Base-by-base conservation (phyloP, 2,888 invertebrate genomes). In the Drepanosiphum platanoidis region DNA sequence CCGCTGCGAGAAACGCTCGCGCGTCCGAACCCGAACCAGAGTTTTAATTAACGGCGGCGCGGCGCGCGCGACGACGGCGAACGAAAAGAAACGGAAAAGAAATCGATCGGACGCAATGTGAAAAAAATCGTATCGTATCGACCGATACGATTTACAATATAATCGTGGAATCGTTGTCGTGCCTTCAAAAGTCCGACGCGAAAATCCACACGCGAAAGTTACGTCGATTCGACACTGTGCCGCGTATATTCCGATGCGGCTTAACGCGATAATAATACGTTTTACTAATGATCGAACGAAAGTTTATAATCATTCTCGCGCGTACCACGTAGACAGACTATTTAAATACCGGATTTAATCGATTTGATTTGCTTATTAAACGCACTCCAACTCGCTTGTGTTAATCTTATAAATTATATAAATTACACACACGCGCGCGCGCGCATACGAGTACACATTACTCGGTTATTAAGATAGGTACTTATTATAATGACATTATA, bases 31-130 rank as follows among this genome's bases (percentile, higher is more conserved):
- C 46, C 42, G 46, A 32, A 30, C 11, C 58, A 36, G n/a, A 75
- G 75, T 58, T 75, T 75, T 75, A 75, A 75, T 75, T 75, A 75
- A 58, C 58, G n/a, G n/a, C n/a, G n/a, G n/a, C n/a, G n/a, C n/a
- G n/a, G n/a, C n/a, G 30, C n/a, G 36, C 13, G 27, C 15, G 5
- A 71, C 36, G 27, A 39, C 27, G 22, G 22, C 46, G 11, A 42
- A 74, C n/a, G 32, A 30, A 4, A 46, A 46, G 46, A 74, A n/a
- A n/a, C n/a, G n/a, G 32, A 74, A 74, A 30, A 74, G 22, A 74
- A 46, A 74, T 74, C 11, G 22, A 32, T 30, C 3, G n/a, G n/a
- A n/a, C n/a, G n/a, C n/a, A n/a, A n/a, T n/a, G n/a, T n/a, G n/a
- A n/a, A n/a, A n/a, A n/a, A n/a, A n/a, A n/a, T n/a, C n/a, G n/a